Base-by-base conservation (phyloP, 2,888 invertebrate genomes). In the Heliconius ismenius region DNA sequence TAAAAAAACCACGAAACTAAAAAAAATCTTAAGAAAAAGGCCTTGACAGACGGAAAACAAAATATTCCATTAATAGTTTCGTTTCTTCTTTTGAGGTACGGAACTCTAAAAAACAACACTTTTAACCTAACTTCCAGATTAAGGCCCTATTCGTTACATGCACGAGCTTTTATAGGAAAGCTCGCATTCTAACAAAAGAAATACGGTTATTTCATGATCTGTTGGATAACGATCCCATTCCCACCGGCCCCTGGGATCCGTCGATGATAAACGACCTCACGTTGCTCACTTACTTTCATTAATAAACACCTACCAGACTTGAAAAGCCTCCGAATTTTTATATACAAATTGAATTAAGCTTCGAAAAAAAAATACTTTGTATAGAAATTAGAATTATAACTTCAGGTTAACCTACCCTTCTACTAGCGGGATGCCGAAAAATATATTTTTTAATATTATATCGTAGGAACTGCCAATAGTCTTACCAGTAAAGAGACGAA, bases 151-250 rank as follows among this genome's bases (percentile, higher is more conserved):
- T 58, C 39, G 54, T 73, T 74, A 67, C 54, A 67, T 39, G 67
- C 26, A 58, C 65, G 3, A 67, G 39, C 24, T 74, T 67, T 74
- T 67, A 58, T 58, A 65, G 49, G 62, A 74, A 72, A 28, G 21
- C 28, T 24, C 43, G 54, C 63, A n/a, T 73, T 28, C n/a, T 58
- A 63, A 73, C 58, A 67, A 74, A 74, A 70, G 60, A 76, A 76
- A 75, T 65, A 75, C 74, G 54, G 63, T 67, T 74, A 74, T 74
- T 49, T 65, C 39, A 60, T 74, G 36, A 69, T 77, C 73, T 65
- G 76, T 62, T 76, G 15, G 58, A 74, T 64, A 68, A 73, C 73
- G 73, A 43, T 73, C 73, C 69, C 65, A 72, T 74, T 74, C 39
- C 58, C 39, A 73, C 62, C 9, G 18, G 2, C 62, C 73, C 62